Conservation (phyloP, 2,888 invertebrate species). For the Leptinotarsa peninsularis region DNA sequence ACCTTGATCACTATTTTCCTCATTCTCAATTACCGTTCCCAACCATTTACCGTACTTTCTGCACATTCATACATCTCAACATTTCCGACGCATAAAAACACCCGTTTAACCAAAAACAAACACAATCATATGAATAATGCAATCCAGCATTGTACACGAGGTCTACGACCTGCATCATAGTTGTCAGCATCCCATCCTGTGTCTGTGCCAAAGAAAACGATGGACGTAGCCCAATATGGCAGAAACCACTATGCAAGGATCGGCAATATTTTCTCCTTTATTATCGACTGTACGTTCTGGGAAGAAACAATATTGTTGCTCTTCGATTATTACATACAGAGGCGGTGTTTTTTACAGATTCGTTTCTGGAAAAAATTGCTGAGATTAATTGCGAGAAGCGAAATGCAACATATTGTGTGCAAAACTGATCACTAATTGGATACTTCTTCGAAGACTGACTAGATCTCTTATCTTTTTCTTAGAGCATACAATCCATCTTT, state of each 20-base stretch:
- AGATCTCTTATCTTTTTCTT: neutral
- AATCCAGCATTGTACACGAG: constrained; percentile 34
- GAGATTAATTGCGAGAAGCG: constrained; percentile 4
- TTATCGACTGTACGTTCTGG: constrained; percentile 13
- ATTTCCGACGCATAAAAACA: constrained; percentile 27
- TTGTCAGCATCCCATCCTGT: constrained; percentile 50
- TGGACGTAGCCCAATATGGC: constrained; percentile 32
- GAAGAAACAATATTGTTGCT: constrained; percentile 11
- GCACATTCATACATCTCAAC: neutral
- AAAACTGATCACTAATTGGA: neutral
- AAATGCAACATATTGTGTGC: neutral
- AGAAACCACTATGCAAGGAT: constrained; percentile 47
- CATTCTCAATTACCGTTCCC: neutral
- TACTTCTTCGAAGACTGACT: neutral
- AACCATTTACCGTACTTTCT: constrained; percentile 12
- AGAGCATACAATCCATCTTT: neutral
- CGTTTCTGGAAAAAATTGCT: neutral
- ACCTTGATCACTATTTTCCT: neutral
- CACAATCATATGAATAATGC: constrained; percentile 43
- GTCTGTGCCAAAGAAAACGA: constrained; percentile 43
- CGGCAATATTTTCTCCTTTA: constrained; percentile 42
- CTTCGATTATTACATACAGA: neutral
- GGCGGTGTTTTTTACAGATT: neutral
- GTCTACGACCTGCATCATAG: constrained; percentile 53
- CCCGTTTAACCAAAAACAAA: constrained; percentile 29